Evolutionary conservation across 2,888 invertebrate genomes (phyloP), one percentile per base, ranked within the genome.

Genomic region (Eupeodes luniger): DNA sequence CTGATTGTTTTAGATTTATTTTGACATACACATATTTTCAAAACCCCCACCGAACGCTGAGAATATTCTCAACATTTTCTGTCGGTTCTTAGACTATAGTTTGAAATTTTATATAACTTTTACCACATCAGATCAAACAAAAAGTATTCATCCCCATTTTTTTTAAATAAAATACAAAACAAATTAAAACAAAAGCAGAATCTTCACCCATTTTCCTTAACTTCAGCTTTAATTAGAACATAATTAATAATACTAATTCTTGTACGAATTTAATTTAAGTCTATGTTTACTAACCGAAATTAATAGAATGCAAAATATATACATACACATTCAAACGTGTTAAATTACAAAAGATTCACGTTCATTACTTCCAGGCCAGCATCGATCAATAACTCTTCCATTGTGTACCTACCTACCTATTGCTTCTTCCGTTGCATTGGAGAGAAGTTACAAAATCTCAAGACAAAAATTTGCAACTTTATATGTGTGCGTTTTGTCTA

Each of bases 281-380:
- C 5, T 40, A 16, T 40, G n/a, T 61, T 16, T 40, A 40, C 61
- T 62, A 44, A 62, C 40, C 16, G 11, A 62, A 62, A 44, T 16
- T 62, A 40, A 16, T 11, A 44, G 16, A 11, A 61, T 40, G 0
- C 3, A 44, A n/a, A 40, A 61, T 4, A 40, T 0, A 40, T 36
- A 0, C 19, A 57, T 36, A 16, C 16, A 16, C 11, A 44, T 2
- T 40, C 16, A 62, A 6, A 44, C 40, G 16, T 11, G 40, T 44
- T 44, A 62, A 19, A 40, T 11, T 2, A 44, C 34, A 44, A 16
- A 27, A 10, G 14, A 36, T 61, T 9, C 36, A 61, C 10, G 36
- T 61, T 61, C 61, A 61, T 34, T 27, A 27, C 27, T 62, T 62
- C 61, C 61, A 62, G 61, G 61, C 40, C 61, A 62, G 62, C 62